Conservation (phyloP, 2,888 invertebrate genomes). For the Oligia strigilis region DNA sequence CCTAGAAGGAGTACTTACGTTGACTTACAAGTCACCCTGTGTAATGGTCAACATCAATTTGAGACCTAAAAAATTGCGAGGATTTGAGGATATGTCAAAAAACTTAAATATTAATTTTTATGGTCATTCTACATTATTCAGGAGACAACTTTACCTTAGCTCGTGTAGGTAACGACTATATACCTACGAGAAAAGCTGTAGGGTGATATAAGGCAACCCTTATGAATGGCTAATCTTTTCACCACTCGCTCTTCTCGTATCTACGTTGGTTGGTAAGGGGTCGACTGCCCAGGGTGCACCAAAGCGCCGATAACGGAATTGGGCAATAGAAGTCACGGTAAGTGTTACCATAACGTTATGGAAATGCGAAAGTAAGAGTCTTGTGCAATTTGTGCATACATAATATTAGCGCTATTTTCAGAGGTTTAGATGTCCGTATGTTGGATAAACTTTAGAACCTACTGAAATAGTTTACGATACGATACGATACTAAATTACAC, state of each 20-base stretch:
- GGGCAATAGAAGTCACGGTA: neutral
- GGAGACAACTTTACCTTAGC: neutral
- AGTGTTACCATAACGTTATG: neutral
- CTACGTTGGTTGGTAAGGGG: neutral
- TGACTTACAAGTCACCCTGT: neutral
- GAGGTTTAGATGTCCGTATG: neutral
- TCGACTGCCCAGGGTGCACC: too few relatives aligned
- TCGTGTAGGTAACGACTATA: neutral
- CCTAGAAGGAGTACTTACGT: neutral
- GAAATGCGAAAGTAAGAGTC: slow-evolving; percentile 4
- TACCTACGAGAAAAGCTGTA: too few relatives aligned
- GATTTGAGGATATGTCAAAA: neutral
- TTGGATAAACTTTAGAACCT: neutral
- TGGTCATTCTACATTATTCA: neutral
- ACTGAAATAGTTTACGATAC: neutral
- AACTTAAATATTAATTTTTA: neutral
- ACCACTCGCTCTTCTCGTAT: neutral
- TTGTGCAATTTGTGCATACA: neutral
- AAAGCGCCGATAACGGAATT: slow-evolving; percentile 13
- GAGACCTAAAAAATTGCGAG: neutral
- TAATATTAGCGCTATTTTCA: slow-evolving; percentile 16
- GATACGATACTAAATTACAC: neutral
- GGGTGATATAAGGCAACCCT: neutral
- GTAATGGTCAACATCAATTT: neutral
- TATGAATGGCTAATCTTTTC: neutral